phyloP scores from a whole-genome alignment of 2,888 invertebrate species.

The Rhingia campestris region DNA sequence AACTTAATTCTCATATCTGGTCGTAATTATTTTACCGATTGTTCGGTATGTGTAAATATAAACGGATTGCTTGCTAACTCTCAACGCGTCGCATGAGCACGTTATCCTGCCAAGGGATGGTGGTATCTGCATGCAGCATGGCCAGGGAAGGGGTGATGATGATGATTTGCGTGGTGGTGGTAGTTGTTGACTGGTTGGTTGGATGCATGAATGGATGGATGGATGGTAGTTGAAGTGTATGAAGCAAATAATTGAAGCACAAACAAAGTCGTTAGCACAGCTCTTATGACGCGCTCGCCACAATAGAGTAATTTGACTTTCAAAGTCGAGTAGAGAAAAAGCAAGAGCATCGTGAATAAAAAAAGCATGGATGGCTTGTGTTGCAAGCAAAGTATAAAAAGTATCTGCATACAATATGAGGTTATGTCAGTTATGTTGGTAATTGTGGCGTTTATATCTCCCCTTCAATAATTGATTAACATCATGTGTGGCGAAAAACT shows the following conservation, averaged over 20 bases:
- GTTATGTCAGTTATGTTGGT: constrained; percentile 10
- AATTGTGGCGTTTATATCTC: background rate
- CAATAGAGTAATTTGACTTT: background rate
- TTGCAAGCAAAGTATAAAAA: constrained; percentile 14
- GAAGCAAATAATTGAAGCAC: constrained; percentile 3
- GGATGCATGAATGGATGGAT: no score
- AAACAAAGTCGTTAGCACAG: constrained; percentile 10
- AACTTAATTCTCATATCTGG: constrained; percentile 5
- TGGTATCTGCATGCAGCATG: background rate
- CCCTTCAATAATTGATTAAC: constrained; percentile 13
- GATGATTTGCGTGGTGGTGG: background rate
- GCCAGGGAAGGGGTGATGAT: background rate
- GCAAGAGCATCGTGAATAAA: background rate
- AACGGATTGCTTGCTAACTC: constrained; percentile 2
- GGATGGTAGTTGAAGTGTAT: background rate
- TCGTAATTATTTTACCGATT: background rate
- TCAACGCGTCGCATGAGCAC: background rate
- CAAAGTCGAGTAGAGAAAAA: background rate
- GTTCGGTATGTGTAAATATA: background rate
- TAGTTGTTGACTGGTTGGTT: no score
- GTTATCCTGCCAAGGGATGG: background rate
- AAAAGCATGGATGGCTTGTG: background rate
- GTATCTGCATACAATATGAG: background rate
- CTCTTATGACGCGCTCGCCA: background rate
- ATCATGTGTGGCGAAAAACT: background rate